phyloP scores from a whole-genome alignment of 2,797 vertebrate species.

The Kryptopterus vitreolus region DNA sequence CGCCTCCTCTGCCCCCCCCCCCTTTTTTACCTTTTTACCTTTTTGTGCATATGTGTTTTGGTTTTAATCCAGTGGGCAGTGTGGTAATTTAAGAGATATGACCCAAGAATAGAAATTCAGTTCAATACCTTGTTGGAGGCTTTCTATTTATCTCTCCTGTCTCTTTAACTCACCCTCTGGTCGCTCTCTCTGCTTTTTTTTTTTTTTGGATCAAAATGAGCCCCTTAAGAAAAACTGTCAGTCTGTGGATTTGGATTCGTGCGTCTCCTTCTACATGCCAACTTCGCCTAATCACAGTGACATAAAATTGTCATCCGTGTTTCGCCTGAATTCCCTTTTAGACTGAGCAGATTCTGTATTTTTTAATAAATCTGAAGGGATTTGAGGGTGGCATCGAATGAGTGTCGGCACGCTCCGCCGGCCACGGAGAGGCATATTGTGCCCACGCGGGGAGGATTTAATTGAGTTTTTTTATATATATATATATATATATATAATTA shows the following conservation, averaged over 20 bases:
- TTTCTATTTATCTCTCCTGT: conserved; percentile 26
- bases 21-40: conserved; percentile 23
- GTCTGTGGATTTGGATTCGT: conserved; percentile 65
- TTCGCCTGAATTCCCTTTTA: conserved; percentile 59
- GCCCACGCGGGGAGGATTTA: conserved; percentile 59
- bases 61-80: conserved; percentile 38
- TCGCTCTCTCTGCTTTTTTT: conserved; percentile 35
- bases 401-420: conserved; percentile 68
- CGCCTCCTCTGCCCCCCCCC: conserved; percentile 15
- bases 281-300: conserved; percentile 61
- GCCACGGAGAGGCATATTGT: conserved; percentile 47
- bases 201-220: conserved; percentile 53
- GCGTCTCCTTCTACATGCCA: conserved; percentile 48
- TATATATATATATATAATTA: no score
- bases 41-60: conserved; percentile 24
- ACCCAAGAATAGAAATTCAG: conserved; percentile 22
- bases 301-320: conserved; percentile 62
- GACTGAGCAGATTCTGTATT: conserved; percentile 60
- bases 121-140: conserved; percentile 26
- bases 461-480: conserved; percentile 51
- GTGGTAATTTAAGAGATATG: conserved; percentile 45
- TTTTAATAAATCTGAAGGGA: conserved; percentile 71
- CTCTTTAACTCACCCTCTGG: conserved; percentile 19
- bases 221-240: conserved; percentile 63
- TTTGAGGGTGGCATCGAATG: conserved; percentile 63